Percentiles rank a stretch among this genome's conserved stretches.
These are phyloP conservation scores for Platichthys stellatus DNA, from an alignment of 2,113 vertebrate species.

Conservation along the genomic window DNA sequence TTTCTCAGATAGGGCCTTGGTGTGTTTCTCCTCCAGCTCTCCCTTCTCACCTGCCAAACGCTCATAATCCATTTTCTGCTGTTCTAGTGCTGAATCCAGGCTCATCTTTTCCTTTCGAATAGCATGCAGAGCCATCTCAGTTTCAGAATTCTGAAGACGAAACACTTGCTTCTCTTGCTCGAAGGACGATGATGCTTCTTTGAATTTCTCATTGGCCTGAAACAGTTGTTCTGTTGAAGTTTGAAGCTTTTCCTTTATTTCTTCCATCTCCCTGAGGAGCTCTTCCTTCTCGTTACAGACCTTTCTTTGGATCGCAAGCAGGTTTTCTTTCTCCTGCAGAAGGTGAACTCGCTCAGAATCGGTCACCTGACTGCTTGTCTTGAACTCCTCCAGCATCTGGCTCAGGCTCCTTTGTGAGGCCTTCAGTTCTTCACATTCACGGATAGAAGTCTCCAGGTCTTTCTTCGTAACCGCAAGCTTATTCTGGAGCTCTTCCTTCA, in stretches of 20 bases:
- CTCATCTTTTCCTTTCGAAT: conserved; percentile 84
- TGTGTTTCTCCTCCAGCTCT: conserved; percentile 80
- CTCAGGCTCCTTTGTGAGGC: conserved; percentile 81
- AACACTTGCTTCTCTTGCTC: conserved; percentile 82
- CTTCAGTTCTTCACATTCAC: conserved; percentile 82
- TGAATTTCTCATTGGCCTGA: conserved; percentile 65
- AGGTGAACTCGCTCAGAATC: conserved; percentile 85
- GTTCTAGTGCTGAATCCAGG: conserved; percentile 79
- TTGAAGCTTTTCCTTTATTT: conserved; percentile 77
- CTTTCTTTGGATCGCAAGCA: conserved; percentile 81
- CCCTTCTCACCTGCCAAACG: conserved; percentile 74
- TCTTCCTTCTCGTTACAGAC: conserved; percentile 84
- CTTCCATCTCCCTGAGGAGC: conserved; percentile 80
- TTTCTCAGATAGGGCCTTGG: conserved; percentile 76
- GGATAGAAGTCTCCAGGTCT: conserved; percentile 70
- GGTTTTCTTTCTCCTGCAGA: conserved; percentile 87
- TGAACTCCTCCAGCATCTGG: conserved; percentile 86
- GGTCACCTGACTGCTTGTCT: conserved; percentile 83
- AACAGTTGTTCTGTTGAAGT: conserved; percentile 68
- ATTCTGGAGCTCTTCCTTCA: conserved; percentile 73
- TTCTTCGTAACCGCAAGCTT: conserved; percentile 72
- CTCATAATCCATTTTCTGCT: conserved; percentile 82
- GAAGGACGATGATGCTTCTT: conserved; percentile 70
- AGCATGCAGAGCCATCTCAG: conserved; percentile 79
- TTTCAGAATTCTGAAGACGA: conserved; percentile 68